Evolutionary conservation across 2,797 vertebrate genomes (phyloP).

Genomic region (Catostomus latipinnis): DNA sequence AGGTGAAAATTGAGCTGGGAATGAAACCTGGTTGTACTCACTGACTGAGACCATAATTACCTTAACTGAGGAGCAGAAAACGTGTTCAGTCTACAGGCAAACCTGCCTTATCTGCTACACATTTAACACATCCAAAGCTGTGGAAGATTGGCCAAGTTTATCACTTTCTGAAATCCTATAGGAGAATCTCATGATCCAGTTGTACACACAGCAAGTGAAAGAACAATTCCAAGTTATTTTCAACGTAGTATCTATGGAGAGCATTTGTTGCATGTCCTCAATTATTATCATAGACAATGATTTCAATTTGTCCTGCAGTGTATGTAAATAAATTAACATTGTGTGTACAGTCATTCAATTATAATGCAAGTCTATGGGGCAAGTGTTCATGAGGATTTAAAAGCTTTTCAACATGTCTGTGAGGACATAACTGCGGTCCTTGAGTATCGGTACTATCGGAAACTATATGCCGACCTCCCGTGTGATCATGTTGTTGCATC

Average conservation of each 20-base stretch:
- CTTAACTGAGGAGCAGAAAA: slow-evolving; percentile 49
- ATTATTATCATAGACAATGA: too few relatives aligned
- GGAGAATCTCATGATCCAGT: neutral
- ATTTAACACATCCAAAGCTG: slow-evolving; percentile 19
- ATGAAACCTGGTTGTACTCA: slow-evolving; percentile 29
- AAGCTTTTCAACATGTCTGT: too few relatives aligned
- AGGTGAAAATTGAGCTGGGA: slow-evolving; percentile 61
- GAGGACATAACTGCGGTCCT: too few relatives aligned
- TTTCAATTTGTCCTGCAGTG: too few relatives aligned
- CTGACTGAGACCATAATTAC: slow-evolving; percentile 48
- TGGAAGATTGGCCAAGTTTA: slow-evolving; percentile 14
- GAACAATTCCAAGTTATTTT: neutral
- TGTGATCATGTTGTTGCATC: too few relatives aligned
- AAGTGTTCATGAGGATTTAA: too few relatives aligned
- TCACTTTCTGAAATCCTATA: slow-evolving; percentile 7
- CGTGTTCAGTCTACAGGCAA: slow-evolving; percentile 30
- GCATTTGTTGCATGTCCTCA: too few relatives aligned
- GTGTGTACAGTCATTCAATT: too few relatives aligned
- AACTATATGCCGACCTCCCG: too few relatives aligned
- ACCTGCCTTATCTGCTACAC: slow-evolving; percentile 29
- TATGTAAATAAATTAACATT: too few relatives aligned
- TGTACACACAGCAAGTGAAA: neutral
- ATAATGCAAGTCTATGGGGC: too few relatives aligned
- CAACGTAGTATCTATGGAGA: neutral
- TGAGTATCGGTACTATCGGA: too few relatives aligned